Conservation (phyloP, 2,113 vertebrate species). For the Raja brachyura region DNA sequence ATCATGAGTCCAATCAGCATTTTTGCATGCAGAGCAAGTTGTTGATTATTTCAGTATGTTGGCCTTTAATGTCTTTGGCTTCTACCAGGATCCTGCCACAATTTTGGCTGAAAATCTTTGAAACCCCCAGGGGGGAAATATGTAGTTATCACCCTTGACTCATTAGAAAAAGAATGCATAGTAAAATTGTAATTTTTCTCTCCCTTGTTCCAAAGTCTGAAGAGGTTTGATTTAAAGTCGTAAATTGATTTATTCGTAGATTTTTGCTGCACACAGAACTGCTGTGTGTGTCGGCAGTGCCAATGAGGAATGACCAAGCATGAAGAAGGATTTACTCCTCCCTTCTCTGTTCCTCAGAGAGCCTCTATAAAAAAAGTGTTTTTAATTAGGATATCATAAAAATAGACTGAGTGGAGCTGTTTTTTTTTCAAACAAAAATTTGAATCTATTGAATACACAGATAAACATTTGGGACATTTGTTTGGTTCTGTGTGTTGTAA, state of each 20-base stretch:
- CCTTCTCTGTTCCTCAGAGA: not conserved
- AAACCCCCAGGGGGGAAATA: not conserved
- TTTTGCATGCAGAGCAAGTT: not conserved
- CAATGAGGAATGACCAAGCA: not conserved
- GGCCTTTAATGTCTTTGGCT: not conserved
- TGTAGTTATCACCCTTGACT: not conserved
- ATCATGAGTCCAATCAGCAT: not conserved
- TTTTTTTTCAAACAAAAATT: conserved; percentile 3
- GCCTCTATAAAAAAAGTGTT: not conserved
- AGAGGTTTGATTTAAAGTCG: not conserved
- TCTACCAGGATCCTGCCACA: not conserved
- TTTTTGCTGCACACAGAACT: not conserved
- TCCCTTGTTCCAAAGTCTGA: not conserved
- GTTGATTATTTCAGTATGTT: not conserved
- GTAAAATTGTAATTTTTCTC: not conserved
- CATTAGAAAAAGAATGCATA: not conserved
- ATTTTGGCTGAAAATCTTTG: not conserved
- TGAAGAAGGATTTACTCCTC: not conserved
- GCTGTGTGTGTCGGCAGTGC: conserved; percentile 1
- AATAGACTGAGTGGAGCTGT: not conserved
- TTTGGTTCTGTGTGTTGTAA: not conserved
- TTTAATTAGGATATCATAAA: not conserved
- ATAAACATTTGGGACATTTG: not conserved
- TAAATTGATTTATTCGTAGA: not conserved
- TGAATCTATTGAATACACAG: not conserved